Conservation (phyloP, 1,140 invertebrate genomes). For the Druon quercuslanigerum region DNA sequence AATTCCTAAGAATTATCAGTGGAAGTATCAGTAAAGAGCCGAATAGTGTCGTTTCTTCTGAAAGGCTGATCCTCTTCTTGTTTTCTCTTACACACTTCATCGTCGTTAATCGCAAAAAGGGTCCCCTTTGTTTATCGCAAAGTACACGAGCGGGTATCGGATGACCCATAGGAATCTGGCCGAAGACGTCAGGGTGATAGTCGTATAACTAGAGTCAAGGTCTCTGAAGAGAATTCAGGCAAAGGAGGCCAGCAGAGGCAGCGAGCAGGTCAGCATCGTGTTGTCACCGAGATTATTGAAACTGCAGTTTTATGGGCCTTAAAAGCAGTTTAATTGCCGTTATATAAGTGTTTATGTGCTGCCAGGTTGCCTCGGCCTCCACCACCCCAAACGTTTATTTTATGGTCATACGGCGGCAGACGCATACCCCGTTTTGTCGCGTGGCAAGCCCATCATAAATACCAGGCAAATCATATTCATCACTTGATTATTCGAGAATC, state of each 20-base stretch:
- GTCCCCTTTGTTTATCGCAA: not conserved
- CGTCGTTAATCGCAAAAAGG: not conserved
- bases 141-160: not conserved
- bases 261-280: constrained; percentile 71
- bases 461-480: constrained; percentile 58
- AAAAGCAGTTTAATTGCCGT: constrained; percentile 77
- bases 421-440: constrained; percentile 71
- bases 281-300: constrained; percentile 77
- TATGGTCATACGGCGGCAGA: constrained; percentile 73
- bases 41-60: too few species aligned
- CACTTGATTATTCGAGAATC: constrained; percentile 49
- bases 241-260: constrained; percentile 50
- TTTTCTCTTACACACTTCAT: too few species aligned
- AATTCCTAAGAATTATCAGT: too few species aligned
- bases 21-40: too few species aligned
- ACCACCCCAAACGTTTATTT: constrained; percentile 75
- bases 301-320: constrained; percentile 77
- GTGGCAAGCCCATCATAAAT: constrained; percentile 67
- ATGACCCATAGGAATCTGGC: not conserved
- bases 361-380: constrained; percentile 70
- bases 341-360: constrained; percentile 77
- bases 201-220: constrained; percentile 3
- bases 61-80: too few species aligned
- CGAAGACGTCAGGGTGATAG: not conserved
- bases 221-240: constrained; percentile 44